phyloP scores from a whole-genome alignment of 2,888 invertebrate species.

The Metopia argyrocephala region DNA sequence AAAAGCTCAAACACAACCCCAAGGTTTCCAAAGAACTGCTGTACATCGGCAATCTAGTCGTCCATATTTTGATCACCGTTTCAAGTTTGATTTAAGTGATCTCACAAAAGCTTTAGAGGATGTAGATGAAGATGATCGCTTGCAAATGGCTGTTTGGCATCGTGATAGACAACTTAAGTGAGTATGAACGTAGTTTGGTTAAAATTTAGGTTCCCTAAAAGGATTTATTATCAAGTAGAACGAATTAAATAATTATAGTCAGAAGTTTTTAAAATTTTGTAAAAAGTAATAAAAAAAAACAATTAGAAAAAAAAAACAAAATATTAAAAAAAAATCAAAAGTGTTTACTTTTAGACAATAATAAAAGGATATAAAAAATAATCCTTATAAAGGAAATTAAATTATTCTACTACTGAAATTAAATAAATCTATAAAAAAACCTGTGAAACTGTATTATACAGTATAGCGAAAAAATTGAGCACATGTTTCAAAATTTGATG shows the following conservation, averaged over 20 bases:
- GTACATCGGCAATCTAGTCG: conserved; percentile 88
- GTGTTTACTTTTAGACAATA: too few relatives aligned
- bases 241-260: background rate
- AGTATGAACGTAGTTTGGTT: conserved; percentile 75
- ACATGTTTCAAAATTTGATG: too few relatives aligned
- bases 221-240: background rate
- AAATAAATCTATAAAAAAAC: too few relatives aligned
- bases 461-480: too few relatives aligned
- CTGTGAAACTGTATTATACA: too few relatives aligned
- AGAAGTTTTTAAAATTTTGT: background rate
- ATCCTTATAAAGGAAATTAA: too few relatives aligned
- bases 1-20: conserved; percentile 62
- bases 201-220: background rate
- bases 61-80: conserved; percentile 89
- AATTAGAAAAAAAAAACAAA: too few relatives aligned
- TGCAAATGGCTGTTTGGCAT: conserved; percentile 92
- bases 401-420: too few relatives aligned
- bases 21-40: conserved; percentile 87
- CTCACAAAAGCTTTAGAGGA: conserved; percentile 10
- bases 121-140: conserved; percentile 74
- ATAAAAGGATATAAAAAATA: too few relatives aligned
- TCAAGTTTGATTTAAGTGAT: conserved; percentile 81
- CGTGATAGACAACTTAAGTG: conserved; percentile 90
- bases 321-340: too few relatives aligned
- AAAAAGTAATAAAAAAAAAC: too few relatives aligned